phyloP scores from a whole-genome alignment of 2,888 invertebrate genomes.

The Tanypteryx hageni region DNA sequence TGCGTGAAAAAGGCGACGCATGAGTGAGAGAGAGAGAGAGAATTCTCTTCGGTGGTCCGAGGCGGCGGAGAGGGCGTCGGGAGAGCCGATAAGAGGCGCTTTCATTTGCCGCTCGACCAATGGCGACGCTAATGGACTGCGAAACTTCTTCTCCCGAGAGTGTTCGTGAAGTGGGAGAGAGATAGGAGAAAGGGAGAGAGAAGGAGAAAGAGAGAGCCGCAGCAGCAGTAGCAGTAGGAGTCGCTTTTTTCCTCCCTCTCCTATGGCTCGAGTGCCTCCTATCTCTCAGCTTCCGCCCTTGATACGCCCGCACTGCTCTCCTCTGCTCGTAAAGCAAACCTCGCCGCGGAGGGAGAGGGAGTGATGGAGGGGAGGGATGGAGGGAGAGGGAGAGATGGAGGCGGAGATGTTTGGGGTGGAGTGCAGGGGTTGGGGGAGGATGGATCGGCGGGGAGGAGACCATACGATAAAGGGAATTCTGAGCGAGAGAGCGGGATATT shows the following conservation, averaged over 20 bases:
- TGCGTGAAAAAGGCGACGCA: background rate
- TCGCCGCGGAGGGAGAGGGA: too few relatives aligned
- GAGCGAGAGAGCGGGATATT: background rate
- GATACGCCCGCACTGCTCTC: too few relatives aligned
- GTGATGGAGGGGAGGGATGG: background rate
- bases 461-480: background rate
- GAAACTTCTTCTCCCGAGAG: conserved; percentile 25
- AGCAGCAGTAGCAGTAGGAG: too few relatives aligned
- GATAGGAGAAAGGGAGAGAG: too few relatives aligned
- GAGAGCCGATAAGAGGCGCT: background rate
- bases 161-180: background rate
- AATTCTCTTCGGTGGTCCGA: background rate
- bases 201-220: too few relatives aligned
- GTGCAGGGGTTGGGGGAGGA: background rate
- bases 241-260: background rate
- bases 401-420: background rate
- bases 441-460: too few relatives aligned
- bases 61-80: background rate
- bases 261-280: too few relatives aligned
- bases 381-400: background rate
- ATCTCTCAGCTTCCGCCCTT: too few relatives aligned
- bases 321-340: too few relatives aligned
- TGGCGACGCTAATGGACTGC: conserved; percentile 58
- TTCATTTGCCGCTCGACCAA: background rate
- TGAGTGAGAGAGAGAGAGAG: background rate